A percentile compares a stretch with the other conserved stretches of the same genome.
Evolutionary conservation across 1,140 invertebrate species (phyloP).

Genomic region (Diorhabda sublineata): DNA sequence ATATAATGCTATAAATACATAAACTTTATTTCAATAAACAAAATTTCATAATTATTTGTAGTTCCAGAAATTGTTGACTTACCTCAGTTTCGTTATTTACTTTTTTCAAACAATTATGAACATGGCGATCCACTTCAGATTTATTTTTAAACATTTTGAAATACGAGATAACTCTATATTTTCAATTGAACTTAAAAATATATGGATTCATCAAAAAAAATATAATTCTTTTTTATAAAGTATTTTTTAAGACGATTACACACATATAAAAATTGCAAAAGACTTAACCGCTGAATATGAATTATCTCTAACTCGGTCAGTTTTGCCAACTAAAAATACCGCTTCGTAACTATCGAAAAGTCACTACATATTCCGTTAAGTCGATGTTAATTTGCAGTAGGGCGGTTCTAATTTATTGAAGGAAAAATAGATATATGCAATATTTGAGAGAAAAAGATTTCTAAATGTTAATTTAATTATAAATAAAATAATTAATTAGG

Average conservation of each 20-base stretch:
- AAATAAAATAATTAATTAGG: too few relatives aligned
- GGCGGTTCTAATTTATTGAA: too few relatives aligned
- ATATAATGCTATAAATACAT: not conserved
- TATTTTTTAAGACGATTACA: not conserved
- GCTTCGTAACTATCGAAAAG: too few relatives aligned
- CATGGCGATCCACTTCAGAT: constrained; percentile 66
- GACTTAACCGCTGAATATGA: not conserved
- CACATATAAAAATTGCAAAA: not conserved
- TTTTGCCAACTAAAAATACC: too few relatives aligned
- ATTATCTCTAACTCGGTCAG: too few relatives aligned
- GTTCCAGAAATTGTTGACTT: constrained; percentile 31
- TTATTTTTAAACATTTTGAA: constrained; percentile 61
- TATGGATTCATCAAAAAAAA: not conserved
- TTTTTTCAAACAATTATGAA: constrained; percentile 60
- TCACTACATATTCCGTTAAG: too few relatives aligned
- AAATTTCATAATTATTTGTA: too few relatives aligned
- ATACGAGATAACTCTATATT: not conserved
- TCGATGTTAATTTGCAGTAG: too few relatives aligned
- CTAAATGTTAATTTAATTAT: too few relatives aligned
- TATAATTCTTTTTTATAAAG: too few relatives aligned
- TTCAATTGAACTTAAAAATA: not conserved
- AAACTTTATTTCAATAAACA: not conserved
- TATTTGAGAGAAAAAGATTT: too few relatives aligned
- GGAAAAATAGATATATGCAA: too few relatives aligned
- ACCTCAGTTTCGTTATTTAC: constrained; percentile 64